These are phyloP conservation scores for Campoletis raptor DNA, from an alignment of 2,888 invertebrate species.

Conservation along the genomic window DNA sequence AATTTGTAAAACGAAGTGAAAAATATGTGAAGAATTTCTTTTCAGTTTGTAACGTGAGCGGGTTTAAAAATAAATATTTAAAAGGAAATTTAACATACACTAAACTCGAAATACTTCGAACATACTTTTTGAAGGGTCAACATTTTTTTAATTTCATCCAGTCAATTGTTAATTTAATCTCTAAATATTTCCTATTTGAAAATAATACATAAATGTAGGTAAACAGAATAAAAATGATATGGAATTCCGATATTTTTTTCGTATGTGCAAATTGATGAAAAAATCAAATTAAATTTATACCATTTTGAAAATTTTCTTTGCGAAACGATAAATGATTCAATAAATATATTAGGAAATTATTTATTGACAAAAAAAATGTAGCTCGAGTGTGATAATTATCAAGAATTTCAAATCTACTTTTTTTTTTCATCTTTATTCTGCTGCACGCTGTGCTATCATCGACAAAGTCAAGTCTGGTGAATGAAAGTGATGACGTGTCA, in stretches of 20 bases:
- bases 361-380: not conserved
- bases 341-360: not conserved
- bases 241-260: too few species aligned
- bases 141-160: not conserved
- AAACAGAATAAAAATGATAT: not conserved
- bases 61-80: not conserved
- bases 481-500: constrained; percentile 58
- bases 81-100: not conserved
- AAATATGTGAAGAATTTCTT: not conserved
- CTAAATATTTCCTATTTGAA: not conserved
- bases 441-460: constrained; percentile 31
- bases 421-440: not conserved
- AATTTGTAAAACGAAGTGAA: not conserved
- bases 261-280: not conserved
- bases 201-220: not conserved
- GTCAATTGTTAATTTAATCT: not conserved
- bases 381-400: not conserved
- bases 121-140: not conserved
- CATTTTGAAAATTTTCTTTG: not conserved
- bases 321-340: not conserved
- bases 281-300: not conserved
- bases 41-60: not conserved
- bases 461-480: constrained; percentile 47
- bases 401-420: not conserved
- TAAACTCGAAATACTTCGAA: not conserved